Evolutionary conservation across 1,140 invertebrate species (phyloP).

Genomic region (Bombus fervidus): DNA sequence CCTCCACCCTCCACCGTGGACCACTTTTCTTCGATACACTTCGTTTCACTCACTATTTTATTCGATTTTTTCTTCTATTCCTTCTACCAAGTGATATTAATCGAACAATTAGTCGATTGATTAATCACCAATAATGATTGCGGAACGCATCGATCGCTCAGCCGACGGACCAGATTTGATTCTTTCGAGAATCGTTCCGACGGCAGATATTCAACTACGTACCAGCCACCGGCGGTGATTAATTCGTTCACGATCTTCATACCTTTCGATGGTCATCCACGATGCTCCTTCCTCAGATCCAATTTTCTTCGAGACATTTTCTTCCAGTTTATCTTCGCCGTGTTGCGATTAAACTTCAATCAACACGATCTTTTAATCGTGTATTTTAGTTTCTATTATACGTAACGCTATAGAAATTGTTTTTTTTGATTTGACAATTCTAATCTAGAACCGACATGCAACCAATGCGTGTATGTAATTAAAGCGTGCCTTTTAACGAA

Average conservation of each 20-base stretch:
- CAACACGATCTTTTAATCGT: neutral
- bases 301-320: constrained; percentile 18
- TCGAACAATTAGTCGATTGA: neutral
- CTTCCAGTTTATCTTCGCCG: neutral
- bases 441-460: neutral
- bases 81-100: neutral
- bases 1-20: constrained; percentile 76
- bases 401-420: too few species aligned
- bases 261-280: constrained; percentile 43
- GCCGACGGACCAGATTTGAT: constrained; percentile 28
- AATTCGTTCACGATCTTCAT: constrained; percentile 24
- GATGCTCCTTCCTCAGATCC: neutral
- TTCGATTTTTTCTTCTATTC: neutral
- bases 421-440: neutral
- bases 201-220: constrained; percentile 23
- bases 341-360: too few species aligned
- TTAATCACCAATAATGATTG: neutral
- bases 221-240: neutral
- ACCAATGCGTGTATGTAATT: neutral
- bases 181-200: constrained; percentile 30
- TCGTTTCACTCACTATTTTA: constrained; percentile 40
- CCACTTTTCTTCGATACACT: constrained; percentile 54
- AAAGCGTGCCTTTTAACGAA: neutral
- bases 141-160: constrained; percentile 2
- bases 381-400: neutral